Evolutionary conservation across 2,888 invertebrate genomes (phyloP).

Genomic region (Eupithecia subfuscata): DNA sequence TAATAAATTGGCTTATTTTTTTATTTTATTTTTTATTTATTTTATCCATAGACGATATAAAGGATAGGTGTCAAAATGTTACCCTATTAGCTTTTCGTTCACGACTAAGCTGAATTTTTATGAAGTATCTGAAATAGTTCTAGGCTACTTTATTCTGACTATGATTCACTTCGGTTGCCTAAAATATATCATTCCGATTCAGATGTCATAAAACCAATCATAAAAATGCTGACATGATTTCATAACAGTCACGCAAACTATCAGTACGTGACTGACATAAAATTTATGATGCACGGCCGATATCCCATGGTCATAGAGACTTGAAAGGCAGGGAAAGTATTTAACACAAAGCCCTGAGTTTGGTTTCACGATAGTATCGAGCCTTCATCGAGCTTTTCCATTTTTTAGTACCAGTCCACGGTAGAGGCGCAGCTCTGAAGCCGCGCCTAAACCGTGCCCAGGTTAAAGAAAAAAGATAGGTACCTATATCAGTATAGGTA

Average conservation of each 20-base stretch:
- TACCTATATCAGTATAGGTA: no score
- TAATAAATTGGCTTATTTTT: constrained; percentile 8
- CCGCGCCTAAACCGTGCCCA: no score
- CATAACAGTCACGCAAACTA: neutral
- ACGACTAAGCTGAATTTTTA: neutral
- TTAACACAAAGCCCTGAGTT: neutral
- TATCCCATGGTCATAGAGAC: neutral
- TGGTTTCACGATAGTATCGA: neutral
- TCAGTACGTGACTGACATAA: neutral
- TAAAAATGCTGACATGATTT: neutral
- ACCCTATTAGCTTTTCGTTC: neutral
- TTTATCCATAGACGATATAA: neutral
- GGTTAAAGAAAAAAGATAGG: no score
- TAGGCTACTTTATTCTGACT: neutral
- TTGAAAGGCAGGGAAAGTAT: neutral
- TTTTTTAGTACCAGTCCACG: neutral
- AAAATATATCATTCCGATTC: neutral
- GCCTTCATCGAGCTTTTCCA: neutral
- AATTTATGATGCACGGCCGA: neutral
- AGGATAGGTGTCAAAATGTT: neutral
- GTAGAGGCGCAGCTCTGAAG: no score
- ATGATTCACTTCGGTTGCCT: neutral
- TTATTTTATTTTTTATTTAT: neutral
- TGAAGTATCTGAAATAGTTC: neutral
- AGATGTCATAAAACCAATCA: neutral